Evolutionary conservation across 2,113 vertebrate genomes (phyloP), one percentile per base, ranked within the genome.

Genomic region (Chiloscyllium plagiosum): DNA sequence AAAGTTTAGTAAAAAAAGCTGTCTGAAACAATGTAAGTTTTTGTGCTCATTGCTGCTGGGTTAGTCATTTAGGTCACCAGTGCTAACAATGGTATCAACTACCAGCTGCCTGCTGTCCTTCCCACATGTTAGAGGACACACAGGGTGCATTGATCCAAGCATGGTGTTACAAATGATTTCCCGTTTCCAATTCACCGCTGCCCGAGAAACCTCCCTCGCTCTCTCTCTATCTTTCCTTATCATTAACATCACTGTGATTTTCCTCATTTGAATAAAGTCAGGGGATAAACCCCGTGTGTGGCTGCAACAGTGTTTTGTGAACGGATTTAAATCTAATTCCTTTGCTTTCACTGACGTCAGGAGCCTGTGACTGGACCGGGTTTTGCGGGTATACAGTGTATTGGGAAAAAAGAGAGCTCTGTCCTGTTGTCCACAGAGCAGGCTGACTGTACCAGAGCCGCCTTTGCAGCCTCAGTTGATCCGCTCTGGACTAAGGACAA

Each of bases 341-440:
- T 95, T 69, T 7, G 68, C 47, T 13, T 94, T 72, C 94, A 52
- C 94, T 95, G 94, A 95, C 94, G 94, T 95, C 94, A 95, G 69
- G 37, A 94, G 68, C 37, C 93, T 47, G 7, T 70, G 66, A 94
- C 19, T 94, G 93, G 94, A 95, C 69, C 69, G 13, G 94, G 93
- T 68, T 12, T 95, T 95, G 93, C 72, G 68, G 94, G 72, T 92
- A 65, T 92, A 65, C 4, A 47, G 42, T 83, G 56, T 56, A 56
- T 86, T 4, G 47, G 47, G 19, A 66, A 22, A 65, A 15, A 61
- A 90, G 15, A 10, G 50, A 42, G 13, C 89, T 12, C 61, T 29
- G 69, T 72, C 94, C 94, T 42, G 69, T 61, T 12, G 56, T 76
- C 0, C 47, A 24, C 68, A 15, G 47, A 33, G 94, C 26, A 33